Percentiles rank a stretch among this genome's conserved stretches.
Conservation (phyloP, 92 coral and sea anemone species). For the Parazoanthus atlanticus region DNA sequence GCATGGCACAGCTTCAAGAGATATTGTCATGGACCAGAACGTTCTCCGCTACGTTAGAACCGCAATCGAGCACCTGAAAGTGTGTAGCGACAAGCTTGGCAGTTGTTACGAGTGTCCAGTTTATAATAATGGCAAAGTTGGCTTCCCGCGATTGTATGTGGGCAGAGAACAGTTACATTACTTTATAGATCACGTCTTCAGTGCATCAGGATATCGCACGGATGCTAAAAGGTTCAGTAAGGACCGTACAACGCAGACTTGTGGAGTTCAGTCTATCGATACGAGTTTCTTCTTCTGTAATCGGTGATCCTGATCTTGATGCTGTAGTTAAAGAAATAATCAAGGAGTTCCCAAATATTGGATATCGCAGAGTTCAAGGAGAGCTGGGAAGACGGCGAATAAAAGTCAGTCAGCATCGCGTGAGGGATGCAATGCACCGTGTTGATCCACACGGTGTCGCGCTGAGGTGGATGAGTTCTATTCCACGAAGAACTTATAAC, state of each 20-base stretch:
- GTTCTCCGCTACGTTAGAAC: constrained; percentile 32
- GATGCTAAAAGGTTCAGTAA: constrained; percentile 37
- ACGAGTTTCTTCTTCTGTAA: background rate
- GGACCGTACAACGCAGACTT: constrained; percentile 51
- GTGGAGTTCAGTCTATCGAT: constrained; percentile 44
- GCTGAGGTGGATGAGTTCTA: constrained; percentile 49
- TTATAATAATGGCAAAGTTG: constrained; percentile 12
- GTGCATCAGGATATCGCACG: constrained; percentile 38
- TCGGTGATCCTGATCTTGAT: constrained; percentile 6
- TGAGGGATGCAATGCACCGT: constrained; percentile 7
- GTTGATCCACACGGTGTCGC: constrained; percentile 11
- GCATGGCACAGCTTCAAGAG: background rate
- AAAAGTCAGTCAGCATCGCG: constrained; percentile 3
- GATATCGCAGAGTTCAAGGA: background rate
- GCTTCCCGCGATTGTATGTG: background rate
- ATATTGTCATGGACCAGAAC: background rate
- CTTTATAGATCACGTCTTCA: constrained; percentile 42
- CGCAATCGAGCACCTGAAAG: constrained; percentile 26
- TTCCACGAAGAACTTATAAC: constrained; percentile 42
- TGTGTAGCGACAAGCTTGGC: constrained; percentile 35
- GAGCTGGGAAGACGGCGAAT: constrained; percentile 6
- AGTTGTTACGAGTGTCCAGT: constrained; percentile 37
- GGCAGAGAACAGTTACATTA: background rate
- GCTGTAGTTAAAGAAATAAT: constrained; percentile 4
- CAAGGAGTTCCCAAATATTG: constrained; percentile 10